Base-by-base conservation (phyloP, 2,797 vertebrate species). In the Notoglanidium macrostoma region DNA sequence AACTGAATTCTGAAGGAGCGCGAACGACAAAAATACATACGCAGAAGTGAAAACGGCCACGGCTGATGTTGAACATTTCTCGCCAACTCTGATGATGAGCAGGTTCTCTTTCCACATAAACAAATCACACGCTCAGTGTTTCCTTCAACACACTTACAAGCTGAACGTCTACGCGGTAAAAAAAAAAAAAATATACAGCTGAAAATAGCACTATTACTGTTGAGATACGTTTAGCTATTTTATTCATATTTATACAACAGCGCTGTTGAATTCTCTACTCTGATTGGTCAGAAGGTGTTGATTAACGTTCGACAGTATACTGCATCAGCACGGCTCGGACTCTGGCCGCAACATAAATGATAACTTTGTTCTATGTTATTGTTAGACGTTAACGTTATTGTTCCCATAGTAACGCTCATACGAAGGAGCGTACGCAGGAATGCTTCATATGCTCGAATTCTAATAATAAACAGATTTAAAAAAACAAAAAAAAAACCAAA, bases 11-110 rank as follows among this genome's bases (percentile, higher is more conserved):
- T 84, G 57, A 29, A 65, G 2, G 12, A 61, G 84, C 65, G 76
- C 79, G 91, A 89, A 84, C 89, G 90, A 90, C 81, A 86, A 63
- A 68, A 90, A 92, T 88, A 63, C 80, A 87, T 83, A 78, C 82
- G 23, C 2, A 21, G 1, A 51, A 9, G 26, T 5, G n/a, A 67
- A 67, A 26, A 12, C 10, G 23, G 40, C 8, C 23, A 29, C 14
- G 5, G 40, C 0, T 26, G 19, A 12, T 35, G 55, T 3, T 29
- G 23, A 46, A 35, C 32, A 23, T 40, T 40, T 59, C 54, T 23
- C n/a, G 29, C n/a, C 29, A 32, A 21, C 51, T 55, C 26, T 54
- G 72, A 74, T 54, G 72, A 74, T 17, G 23, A 11, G n/a, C 14
- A 32, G 15, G 23, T 23, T 46, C 32, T 61, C 76, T 21, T 35